A percentile compares a stretch with the other conserved stretches of the same genome.
phyloP scores from a whole-genome alignment of 2,113 vertebrate genomes.

The Phalacrocorax aristotelis region DNA sequence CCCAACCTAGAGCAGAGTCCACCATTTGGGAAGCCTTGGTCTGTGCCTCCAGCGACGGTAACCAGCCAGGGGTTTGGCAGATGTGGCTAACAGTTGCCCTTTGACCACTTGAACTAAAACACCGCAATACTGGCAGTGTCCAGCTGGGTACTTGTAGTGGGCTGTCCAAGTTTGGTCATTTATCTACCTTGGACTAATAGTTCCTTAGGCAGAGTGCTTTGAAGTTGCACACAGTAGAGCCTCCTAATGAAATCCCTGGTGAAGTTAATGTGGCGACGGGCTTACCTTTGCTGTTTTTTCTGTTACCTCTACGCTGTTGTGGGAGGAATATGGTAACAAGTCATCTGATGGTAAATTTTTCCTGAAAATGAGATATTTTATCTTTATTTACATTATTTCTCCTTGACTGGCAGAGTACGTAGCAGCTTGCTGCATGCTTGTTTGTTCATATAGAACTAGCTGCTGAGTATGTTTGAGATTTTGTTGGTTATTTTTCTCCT shows the following conservation, averaged over 20 bases:
- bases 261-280: background rate
- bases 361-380: background rate
- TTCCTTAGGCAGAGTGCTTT: background rate
- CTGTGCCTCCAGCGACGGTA: background rate
- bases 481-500: background rate
- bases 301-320: background rate
- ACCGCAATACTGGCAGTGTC: background rate
- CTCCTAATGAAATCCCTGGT: background rate
- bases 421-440: background rate
- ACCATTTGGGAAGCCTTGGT: background rate
- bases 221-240: background rate
- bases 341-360: background rate
- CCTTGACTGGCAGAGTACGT: background rate
- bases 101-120: background rate
- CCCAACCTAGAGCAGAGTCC: background rate
- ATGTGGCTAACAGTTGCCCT: background rate
- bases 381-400: background rate
- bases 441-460: background rate
- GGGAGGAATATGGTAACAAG: background rate
- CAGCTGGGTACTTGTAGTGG: background rate
- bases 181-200: background rate
- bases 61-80: background rate
- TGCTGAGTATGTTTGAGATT: background rate
- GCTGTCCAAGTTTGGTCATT: background rate
- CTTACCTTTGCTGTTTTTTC: background rate